phyloP scores from a whole-genome alignment of 2,113 vertebrate genomes.

The Emydura subglobosa region DNA sequence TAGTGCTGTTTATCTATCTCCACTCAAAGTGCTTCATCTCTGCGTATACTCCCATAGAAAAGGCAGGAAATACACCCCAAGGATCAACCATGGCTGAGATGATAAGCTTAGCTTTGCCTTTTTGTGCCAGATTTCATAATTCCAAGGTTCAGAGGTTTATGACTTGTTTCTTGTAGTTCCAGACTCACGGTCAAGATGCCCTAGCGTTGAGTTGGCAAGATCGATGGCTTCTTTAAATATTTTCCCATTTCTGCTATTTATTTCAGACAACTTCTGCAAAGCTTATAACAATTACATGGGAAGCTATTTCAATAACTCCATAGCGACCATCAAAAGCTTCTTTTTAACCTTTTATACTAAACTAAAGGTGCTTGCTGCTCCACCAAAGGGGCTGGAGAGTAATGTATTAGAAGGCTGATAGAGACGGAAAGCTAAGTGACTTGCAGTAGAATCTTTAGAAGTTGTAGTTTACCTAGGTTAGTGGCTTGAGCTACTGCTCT shows the following conservation, averaged over 20 bases:
- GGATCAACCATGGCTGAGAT: conserved; percentile 12
- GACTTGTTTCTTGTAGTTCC: conserved; percentile 78
- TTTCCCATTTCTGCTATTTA: conserved; percentile 62
- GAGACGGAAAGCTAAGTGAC: not conserved
- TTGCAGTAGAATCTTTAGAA: not conserved
- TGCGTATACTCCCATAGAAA: not conserved
- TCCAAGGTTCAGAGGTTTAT: conserved; percentile 75
- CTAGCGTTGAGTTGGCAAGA: conserved; percentile 68
- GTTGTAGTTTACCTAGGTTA: not conserved
- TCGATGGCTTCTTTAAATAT: conserved; percentile 67
- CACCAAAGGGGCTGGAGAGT: not conserved
- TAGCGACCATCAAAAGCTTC: not conserved
- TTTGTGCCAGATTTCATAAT: conserved; percentile 69
- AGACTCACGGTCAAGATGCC: conserved; percentile 76
- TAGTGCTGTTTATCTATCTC: conserved; percentile 17
- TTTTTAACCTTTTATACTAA: not conserved
- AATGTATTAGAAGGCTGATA: not conserved
- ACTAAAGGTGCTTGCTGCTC: not conserved
- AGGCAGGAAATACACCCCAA: not conserved
- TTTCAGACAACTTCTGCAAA: conserved; percentile 41
- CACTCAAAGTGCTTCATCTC: conserved; percentile 6
- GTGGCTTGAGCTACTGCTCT: not conserved
- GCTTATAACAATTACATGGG: conserved; percentile 3
- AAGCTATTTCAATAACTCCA: not conserved
- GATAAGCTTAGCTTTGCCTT: conserved; percentile 25